Evolutionary conservation across 1,140 invertebrate species (phyloP).

Genomic region (Stenopsyche tienmushanensis): DNA sequence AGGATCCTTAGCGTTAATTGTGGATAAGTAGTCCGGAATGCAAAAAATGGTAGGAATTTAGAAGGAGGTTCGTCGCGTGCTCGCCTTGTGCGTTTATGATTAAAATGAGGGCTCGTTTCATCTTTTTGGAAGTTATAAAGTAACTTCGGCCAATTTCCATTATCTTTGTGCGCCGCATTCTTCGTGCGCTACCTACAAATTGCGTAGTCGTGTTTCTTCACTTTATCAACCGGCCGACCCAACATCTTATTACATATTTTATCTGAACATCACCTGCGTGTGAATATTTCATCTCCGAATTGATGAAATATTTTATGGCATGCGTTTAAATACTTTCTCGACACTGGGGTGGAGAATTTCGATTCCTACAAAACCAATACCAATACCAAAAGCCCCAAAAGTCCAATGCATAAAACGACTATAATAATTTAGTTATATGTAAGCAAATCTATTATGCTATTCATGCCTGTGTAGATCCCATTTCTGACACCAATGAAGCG

Average conservation of each 20-base stretch:
- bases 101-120: conserved; percentile 34
- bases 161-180: conserved; percentile 33
- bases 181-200: conserved; percentile 9
- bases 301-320: background rate
- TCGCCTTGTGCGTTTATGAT: conserved; percentile 34
- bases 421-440: too few species aligned
- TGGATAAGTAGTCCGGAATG: background rate
- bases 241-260: background rate
- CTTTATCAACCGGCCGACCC: background rate
- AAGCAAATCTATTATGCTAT: too few species aligned
- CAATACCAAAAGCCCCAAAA: too few species aligned
- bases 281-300: background rate
- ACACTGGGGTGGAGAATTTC: too few species aligned
- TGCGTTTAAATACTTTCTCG: background rate
- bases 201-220: conserved; percentile 2
- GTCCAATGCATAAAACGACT: too few species aligned
- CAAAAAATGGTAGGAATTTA: background rate
- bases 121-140: conserved; percentile 3
- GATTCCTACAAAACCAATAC: background rate
- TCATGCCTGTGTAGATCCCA: too few species aligned
- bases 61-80: conserved; percentile 25
- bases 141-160: conserved; percentile 31
- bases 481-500: too few species aligned
- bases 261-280: background rate
- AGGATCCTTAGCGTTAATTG: too few species aligned